These are phyloP conservation scores for Carpatolechia fugitivella DNA, from an alignment of 2,888 invertebrate genomes.

Conservation along the genomic window DNA sequence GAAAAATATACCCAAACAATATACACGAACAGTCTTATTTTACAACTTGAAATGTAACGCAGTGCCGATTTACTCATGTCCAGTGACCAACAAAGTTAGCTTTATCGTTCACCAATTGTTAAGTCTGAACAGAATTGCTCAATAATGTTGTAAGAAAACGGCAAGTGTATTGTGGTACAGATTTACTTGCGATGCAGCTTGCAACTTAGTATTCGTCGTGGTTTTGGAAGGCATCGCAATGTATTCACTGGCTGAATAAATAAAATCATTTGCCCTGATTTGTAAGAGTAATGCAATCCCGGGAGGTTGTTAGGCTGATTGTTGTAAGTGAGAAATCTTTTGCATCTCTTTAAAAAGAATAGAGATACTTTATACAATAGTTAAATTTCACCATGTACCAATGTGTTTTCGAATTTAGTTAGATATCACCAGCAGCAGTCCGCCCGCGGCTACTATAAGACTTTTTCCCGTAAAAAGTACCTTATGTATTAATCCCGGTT, in stretches of 20 bases:
- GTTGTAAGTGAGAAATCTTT: no score
- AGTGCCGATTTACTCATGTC: not conserved
- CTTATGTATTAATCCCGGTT: no score
- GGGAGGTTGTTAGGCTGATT: no score
- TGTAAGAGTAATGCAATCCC: not conserved
- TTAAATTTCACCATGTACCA: no score
- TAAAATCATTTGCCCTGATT: slow-evolving; percentile 33
- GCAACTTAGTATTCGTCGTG: slow-evolving; percentile 56
- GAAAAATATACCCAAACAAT: not conserved
- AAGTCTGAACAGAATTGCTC: slow-evolving; percentile 25
- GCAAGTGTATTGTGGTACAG: slow-evolving; percentile 31
- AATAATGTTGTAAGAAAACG: slow-evolving; percentile 21
- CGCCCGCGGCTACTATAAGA: no score
- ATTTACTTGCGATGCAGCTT: slow-evolving; percentile 58
- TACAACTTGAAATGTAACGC: no score
- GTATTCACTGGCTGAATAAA: slow-evolving; percentile 55
- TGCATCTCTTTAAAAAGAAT: no score
- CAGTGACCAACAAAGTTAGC: slow-evolving; percentile 20
- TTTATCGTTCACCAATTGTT: slow-evolving; percentile 24
- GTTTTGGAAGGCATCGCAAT: slow-evolving; percentile 60
- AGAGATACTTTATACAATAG: no score
- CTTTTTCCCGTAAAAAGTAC: no score
- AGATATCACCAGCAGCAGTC: no score
- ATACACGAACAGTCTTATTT: no score
- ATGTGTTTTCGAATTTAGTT: no score